Evolutionary conservation across 2,113 vertebrate genomes (phyloP), one percentile per base, ranked within the genome.

Genomic region (Hassar affinis): DNA sequence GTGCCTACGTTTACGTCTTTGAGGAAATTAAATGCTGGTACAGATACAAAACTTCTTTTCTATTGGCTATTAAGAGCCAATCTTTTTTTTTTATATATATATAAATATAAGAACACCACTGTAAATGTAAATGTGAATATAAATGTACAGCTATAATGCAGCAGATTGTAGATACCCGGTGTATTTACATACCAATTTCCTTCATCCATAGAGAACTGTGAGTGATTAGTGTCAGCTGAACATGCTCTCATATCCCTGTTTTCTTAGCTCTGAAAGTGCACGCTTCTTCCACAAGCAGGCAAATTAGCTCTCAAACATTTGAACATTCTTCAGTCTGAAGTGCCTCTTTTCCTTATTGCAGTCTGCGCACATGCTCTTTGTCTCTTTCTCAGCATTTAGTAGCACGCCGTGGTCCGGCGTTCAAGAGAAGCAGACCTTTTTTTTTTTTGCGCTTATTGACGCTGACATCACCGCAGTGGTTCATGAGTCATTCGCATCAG

Each of bases 401-500:
- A 69, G 74, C 38, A 51, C 69, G 75, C 82, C 11, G 15, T 56
- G 81, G 72, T 83, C 49, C 66, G 59, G 45, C 56, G 30, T 18
- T 15, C 30, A 54, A 4, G 81, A 66, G 61, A 83, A 83, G 59
- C 42, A 77, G 74, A 47, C 69, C 62, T 51, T 76, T 64, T 52
- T 38, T 51, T n/a, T 22, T 11, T 2, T 62, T 0, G 66, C 56
- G 42, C 33, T 56, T 33, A n/a, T 64, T 56, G 66, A 52, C 62
- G 14, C 82, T 84, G 76, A 79, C 83, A 61, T 79, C 77, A 84
- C 76, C 56, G 9, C 83, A 71, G 83, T 49, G 76, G 64, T 72
- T 79, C 49, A 7, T 79, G 83, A 79, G 56, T 79, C 64, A 76
- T 79, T 68, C 74, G 22, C 51, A 45, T 56, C 35, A 51, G 49